phyloP scores from a whole-genome alignment of 1,140 invertebrate species.

The Trinorchestia longiramus region DNA sequence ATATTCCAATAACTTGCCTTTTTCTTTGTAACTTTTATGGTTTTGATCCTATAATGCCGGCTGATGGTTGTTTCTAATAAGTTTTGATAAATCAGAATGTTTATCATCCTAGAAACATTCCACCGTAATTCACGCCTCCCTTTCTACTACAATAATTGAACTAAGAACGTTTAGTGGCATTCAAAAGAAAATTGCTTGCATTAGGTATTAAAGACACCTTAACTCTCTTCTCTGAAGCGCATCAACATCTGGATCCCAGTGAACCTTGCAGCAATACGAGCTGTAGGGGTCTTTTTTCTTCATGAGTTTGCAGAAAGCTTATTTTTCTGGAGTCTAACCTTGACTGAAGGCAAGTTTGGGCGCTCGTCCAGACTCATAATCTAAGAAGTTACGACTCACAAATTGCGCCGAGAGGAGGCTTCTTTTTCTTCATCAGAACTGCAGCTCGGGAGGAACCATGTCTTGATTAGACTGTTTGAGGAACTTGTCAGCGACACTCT shows the following conservation, averaged over 20 bases:
- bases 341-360: conserved; percentile 6
- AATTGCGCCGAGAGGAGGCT: neutral
- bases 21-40: too few species aligned
- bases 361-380: conserved; percentile 23
- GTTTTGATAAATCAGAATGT: too few species aligned
- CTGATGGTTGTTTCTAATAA: too few species aligned
- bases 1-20: too few species aligned
- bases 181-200: too few species aligned
- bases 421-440: neutral
- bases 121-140: too few species aligned
- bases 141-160: too few species aligned
- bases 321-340: neutral
- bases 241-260: neutral
- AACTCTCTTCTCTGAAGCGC: neutral
- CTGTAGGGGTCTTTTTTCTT: neutral
- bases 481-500: neutral
- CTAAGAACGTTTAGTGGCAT: too few species aligned
- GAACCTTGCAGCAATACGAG: neutral
- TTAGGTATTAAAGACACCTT: neutral
- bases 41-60: too few species aligned
- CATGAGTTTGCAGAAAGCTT: neutral
- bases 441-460: neutral
- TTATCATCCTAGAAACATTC: too few species aligned
- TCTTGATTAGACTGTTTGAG: conserved; percentile 22
- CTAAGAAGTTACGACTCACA: conserved; percentile 24